Percentiles rank a stretch among this genome's conserved stretches.
Conservation (phyloP, 2,113 vertebrate species). For the Podocnemis expansa region DNA sequence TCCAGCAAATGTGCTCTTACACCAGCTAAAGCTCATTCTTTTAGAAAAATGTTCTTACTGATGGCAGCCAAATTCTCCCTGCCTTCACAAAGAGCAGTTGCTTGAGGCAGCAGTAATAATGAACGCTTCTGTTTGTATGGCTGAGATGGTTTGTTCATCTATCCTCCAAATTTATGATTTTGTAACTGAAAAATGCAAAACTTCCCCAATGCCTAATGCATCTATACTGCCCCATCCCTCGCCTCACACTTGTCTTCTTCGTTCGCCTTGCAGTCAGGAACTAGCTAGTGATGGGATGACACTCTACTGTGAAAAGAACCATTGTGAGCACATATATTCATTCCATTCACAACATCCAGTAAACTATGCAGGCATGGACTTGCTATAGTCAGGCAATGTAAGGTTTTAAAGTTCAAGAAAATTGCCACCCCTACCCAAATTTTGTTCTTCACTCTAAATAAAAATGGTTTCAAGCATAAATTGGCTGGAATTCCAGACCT, state of each 20-base stretch:
- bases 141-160: not conserved
- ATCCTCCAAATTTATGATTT: slow-evolving; percentile 2
- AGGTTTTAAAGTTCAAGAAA: slow-evolving; percentile 1
- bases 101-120: not conserved
- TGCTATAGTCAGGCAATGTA: not conserved
- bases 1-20: not conserved
- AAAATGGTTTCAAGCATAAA: not conserved
- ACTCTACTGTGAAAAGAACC: not conserved
- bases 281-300: not conserved
- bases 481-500: not conserved
- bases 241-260: not conserved
- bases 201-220: not conserved
- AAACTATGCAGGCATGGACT: not conserved
- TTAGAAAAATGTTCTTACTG: not conserved
- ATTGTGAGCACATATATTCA: not conserved
- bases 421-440: not conserved
- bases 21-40: not conserved
- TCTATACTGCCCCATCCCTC: not conserved
- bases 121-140: not conserved
- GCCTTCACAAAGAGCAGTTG: not conserved
- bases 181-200: not conserved
- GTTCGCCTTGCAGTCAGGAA: not conserved
- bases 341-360: not conserved
- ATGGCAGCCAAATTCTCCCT: not conserved
- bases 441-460: slow-evolving; percentile 7